phyloP scores from a whole-genome alignment of 2,797 vertebrate species.

The Helicolenus hilgendorfi region DNA sequence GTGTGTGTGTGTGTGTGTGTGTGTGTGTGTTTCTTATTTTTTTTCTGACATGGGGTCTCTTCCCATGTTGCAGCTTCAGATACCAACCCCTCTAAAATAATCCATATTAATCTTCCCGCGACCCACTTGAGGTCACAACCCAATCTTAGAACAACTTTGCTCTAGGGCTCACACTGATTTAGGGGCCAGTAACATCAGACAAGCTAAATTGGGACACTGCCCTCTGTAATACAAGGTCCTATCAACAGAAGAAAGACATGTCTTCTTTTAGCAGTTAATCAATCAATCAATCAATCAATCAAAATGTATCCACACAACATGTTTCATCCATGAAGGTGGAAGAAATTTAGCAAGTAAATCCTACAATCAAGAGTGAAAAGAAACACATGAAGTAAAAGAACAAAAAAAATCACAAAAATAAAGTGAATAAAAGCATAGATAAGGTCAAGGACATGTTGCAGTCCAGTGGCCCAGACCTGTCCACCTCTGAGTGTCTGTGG shows the following conservation, averaged over 20 bases:
- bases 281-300: conserved; percentile 24
- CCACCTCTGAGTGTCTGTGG: conserved; percentile 66
- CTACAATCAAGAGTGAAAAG: background rate
- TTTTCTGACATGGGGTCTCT: background rate
- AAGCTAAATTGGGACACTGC: conserved; percentile 56
- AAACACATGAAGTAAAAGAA: background rate
- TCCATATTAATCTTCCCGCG: conserved; percentile 47
- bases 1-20: background rate
- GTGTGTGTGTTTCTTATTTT: background rate
- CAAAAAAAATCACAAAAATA: background rate
- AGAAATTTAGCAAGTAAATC: background rate
- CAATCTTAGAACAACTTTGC: conserved; percentile 45
- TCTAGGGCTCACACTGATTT: conserved; percentile 61
- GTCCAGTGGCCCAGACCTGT: conserved; percentile 55
- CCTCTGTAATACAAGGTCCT: conserved; percentile 26
- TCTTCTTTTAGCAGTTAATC: conserved; percentile 52
- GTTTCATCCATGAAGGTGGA: background rate
- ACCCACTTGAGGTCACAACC: conserved; percentile 33
- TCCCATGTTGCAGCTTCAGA: background rate
- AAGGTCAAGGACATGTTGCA: conserved; percentile 72
- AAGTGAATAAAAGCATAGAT: conserved; percentile 24
- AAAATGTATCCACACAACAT: background rate
- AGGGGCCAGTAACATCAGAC: conserved; percentile 46
- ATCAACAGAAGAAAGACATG: conserved; percentile 28
- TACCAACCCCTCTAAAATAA: conserved; percentile 8